phyloP scores from a whole-genome alignment of 2,797 vertebrate genomes.

The Australoheros facetus region DNA sequence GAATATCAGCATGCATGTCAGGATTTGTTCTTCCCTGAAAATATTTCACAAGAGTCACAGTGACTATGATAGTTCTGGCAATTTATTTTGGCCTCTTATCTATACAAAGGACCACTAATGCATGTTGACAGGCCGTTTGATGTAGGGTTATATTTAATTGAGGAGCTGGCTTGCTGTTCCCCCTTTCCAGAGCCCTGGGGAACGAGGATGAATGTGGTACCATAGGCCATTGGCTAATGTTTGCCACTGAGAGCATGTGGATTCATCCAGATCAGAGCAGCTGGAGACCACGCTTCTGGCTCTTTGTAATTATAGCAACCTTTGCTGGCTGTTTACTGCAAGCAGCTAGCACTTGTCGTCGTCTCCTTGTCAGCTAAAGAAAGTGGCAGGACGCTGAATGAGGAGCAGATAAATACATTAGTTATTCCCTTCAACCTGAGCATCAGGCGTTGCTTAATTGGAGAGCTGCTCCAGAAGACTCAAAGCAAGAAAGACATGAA shows the following conservation, averaged over 20 bases:
- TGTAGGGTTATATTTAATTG: constrained; percentile 82
- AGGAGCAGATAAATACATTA: constrained; percentile 6
- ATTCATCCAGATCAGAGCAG: constrained; percentile 58
- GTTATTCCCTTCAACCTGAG: constrained; percentile 43
- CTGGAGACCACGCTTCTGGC: constrained; percentile 46
- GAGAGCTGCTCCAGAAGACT: constrained; percentile 32
- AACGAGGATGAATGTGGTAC: constrained; percentile 46
- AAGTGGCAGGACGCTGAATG: constrained; percentile 6
- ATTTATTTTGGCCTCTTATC: constrained; percentile 77
- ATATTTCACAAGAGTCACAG: constrained; percentile 58
- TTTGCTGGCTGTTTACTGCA: constrained; percentile 31
- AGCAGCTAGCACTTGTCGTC: constrained; percentile 19
- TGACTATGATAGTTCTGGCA: constrained; percentile 67
- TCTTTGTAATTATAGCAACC: constrained; percentile 32
- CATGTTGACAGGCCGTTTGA: constrained; percentile 79
- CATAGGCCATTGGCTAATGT: constrained; percentile 37
- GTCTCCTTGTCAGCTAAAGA: constrained; percentile 5
- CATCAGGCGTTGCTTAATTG: constrained; percentile 43
- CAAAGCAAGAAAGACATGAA: constrained; percentile 65
- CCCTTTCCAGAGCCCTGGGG: constrained; percentile 38
- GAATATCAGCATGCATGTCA: constrained; percentile 67
- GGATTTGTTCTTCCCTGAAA: constrained; percentile 44
- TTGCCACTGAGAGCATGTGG: constrained; percentile 43
- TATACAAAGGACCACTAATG: constrained; percentile 76
- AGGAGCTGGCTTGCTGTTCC: constrained; percentile 65